Percentiles rank a stretch among this genome's conserved stretches.
These are phyloP conservation scores for Nomada lathburiana DNA, from an alignment of 2,888 invertebrate species.

Conservation along the genomic window DNA sequence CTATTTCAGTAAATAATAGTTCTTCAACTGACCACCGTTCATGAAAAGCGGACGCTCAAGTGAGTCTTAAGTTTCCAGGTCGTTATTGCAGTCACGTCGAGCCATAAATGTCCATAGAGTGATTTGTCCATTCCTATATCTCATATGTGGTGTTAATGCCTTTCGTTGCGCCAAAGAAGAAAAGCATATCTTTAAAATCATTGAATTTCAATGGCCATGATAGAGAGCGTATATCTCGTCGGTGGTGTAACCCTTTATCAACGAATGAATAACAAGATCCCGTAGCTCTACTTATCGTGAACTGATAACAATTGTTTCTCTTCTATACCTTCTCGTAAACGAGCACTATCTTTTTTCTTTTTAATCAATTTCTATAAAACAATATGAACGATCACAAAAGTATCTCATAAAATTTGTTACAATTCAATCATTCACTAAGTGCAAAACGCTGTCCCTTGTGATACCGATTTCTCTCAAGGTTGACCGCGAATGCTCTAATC, in stretches of 20 bases:
- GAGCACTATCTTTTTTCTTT: neutral
- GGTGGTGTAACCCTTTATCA: slow-evolving; percentile 7
- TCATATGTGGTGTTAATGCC: no score
- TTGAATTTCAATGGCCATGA: no score
- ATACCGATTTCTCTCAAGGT: slow-evolving; percentile 77
- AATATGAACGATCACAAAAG: neutral
- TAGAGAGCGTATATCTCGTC: no score
- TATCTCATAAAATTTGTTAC: slow-evolving; percentile 4
- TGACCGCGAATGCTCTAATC: slow-evolving; percentile 71
- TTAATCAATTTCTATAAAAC: neutral
- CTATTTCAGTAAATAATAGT: no score
- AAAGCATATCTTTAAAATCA: no score
- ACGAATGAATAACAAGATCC: neutral
- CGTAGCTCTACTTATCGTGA: neutral
- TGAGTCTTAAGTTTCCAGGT: no score
- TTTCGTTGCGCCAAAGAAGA: no score
- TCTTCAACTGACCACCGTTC: no score
- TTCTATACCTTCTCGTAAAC: neutral
- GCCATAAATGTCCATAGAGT: no score
- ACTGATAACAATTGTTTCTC: neutral
- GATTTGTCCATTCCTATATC: no score
- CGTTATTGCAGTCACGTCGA: no score
- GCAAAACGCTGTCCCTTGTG: slow-evolving; percentile 78
- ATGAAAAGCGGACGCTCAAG: no score
- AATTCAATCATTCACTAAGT: slow-evolving; percentile 76